phyloP scores from a whole-genome alignment of 2,888 invertebrate genomes.

The Luffia ferchaultella region DNA sequence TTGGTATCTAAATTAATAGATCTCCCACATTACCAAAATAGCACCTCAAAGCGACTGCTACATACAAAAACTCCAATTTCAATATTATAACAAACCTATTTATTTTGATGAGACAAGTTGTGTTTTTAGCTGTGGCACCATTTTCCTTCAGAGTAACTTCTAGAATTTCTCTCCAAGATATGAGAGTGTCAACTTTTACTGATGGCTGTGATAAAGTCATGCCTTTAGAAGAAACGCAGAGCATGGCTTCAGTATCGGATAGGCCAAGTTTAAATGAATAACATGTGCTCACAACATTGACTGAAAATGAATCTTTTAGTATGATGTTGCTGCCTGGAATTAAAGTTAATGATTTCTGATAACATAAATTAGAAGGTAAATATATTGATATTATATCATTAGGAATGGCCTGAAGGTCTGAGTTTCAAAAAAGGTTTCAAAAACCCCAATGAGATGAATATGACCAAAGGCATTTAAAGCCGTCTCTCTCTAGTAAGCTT shows the following conservation, averaged over 20 bases:
- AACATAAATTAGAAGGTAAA: background rate
- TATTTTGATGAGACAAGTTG: conserved; percentile 68
- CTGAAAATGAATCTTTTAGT: conserved; percentile 58
- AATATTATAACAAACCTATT: conserved; percentile 54
- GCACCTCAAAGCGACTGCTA: background rate
- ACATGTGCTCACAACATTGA: conserved; percentile 69
- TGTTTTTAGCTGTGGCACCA: conserved; percentile 61
- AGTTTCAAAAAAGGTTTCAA: too few relatives aligned
- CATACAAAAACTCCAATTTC: background rate
- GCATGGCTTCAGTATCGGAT: conserved; percentile 63
- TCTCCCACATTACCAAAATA: too few relatives aligned
- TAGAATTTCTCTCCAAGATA: conserved; percentile 69
- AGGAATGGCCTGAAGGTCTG: too few relatives aligned
- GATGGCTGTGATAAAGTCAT: conserved; percentile 62
- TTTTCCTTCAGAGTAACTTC: conserved; percentile 58
- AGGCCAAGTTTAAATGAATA: conserved; percentile 70
- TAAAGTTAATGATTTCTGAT: background rate
- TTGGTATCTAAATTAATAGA: too few relatives aligned
- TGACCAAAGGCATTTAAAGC: too few relatives aligned
- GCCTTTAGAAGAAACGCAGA: conserved; percentile 61
- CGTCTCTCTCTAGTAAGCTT: too few relatives aligned
- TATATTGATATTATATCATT: background rate
- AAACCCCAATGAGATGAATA: too few relatives aligned
- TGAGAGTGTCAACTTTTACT: conserved; percentile 49
- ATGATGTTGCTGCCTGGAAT: conserved; percentile 54